Evolutionary conservation across 2,113 vertebrate species (phyloP), one percentile per base, ranked within the genome.

Genomic region (Grammomys surdaster): DNA sequence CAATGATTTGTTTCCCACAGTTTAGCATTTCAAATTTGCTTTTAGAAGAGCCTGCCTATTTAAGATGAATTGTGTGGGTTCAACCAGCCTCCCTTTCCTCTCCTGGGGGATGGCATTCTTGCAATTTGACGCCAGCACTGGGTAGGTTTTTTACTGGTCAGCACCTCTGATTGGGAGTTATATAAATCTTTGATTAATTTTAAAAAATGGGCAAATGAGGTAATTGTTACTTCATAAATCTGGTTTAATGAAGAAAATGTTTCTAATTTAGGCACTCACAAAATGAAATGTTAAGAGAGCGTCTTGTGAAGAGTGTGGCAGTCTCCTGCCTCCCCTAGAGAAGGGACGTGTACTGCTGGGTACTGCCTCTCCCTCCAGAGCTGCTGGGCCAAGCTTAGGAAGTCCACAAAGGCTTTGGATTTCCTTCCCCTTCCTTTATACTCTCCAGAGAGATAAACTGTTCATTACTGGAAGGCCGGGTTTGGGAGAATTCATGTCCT

Each of bases 171-270:
- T 88, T 89, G 80, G 65, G 40, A 88, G 92, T 95, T 95, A 80
- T 31, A 95, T 67, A 90, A 92, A 95, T 93, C 76, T 94, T 88
- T 40, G 93, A 94, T 94, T 77, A 80, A 87, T 92, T 89, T 17
- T 1, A 73, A 95, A 92, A 94, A 96, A 93, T 58, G 84, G 86
- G 58, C 84, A 90, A 48, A 93, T 93, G 80, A 90, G 85, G 88
- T 95, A 56, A 97, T 40, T 88, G 92, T 97, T 95, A 97, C 93
- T 95, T 92, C 81, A 90, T 85, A 96, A 90, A 93, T 78, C 73
- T 73, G 16, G 48, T 76, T 93, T 93, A 93, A 85, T 75, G 77
- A 95, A 56, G 36, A 80, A 88, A 92, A 91, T 90, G 72, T 86
- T 96, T 91, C 77, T 93, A 69, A 93, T 36, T 24, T 87, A 86